Evolutionary conservation across 2,888 invertebrate genomes (phyloP), one percentile per base, ranked within the genome.

Genomic region (Pammene aurita): DNA sequence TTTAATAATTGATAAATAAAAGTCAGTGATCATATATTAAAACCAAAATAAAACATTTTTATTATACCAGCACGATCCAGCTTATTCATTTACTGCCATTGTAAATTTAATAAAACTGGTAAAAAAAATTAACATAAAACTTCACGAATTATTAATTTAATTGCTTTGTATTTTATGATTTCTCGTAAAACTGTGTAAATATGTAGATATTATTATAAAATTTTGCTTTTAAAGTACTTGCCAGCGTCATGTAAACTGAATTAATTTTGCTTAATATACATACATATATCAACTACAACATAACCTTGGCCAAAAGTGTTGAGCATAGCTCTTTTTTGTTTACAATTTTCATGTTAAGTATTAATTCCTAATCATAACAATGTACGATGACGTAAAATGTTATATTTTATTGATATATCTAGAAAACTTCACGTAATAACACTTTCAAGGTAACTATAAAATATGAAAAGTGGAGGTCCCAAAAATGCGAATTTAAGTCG

Each of bases 11-110:
- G 48, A 41, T 42, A 34, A 16, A 55, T 67, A 18, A 52, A 44
- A 63, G 42, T 48, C 42, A 42, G 5, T 18, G 16, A 57, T 35
- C 52, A 60, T 58, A 50, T 48, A 56, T 41, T 34, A 50, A 44
- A 56, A 48, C 38, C 60, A 41, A 60, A 55, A 38, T 55, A 56
- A 71, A 66, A 74, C 68, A 52, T 71, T 73, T 72, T 69, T 60
- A 69, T 60, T 54, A 65, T 55, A 70, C 71, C 52, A 77, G 73
- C 77, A 75, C 77, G 74, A 75, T 77, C 74, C 74, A 68, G 73
- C 67, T 73, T 72, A 72, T 65, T 67, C 54, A 63, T 65, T 72
- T 73, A 72, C 71, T 70, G 72, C 72, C 41, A 62, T 64, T 56
- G 71, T 79, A 78, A 73, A 76, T 76, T 75, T 26, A 72, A 56